These are phyloP conservation scores for Spilosoma lubricipeda DNA, from an alignment of 2,888 invertebrate genomes.

Conservation along the genomic window DNA sequence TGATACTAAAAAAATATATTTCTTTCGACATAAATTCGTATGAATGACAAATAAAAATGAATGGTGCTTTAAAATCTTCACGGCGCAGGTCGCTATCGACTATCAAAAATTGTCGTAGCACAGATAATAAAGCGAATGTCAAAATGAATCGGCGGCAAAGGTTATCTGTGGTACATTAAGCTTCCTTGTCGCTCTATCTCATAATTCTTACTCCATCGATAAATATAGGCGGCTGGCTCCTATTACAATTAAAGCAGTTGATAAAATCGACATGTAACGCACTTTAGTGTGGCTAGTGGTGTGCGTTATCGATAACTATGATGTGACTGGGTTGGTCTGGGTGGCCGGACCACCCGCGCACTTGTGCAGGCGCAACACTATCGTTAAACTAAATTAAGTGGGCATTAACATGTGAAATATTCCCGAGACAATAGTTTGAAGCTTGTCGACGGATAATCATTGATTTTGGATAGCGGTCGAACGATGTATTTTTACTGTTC, in stretches of 20 bases:
- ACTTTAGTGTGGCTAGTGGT: constrained; percentile 68
- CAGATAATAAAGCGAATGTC: constrained; percentile 60
- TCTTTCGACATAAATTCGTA: constrained; percentile 30
- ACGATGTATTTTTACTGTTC: constrained; percentile 31
- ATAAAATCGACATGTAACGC: constrained; percentile 75
- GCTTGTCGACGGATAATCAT: constrained; percentile 50
- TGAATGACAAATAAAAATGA: constrained; percentile 43
- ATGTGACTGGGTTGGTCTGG: constrained; percentile 60
- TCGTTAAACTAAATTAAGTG: constrained; percentile 69
- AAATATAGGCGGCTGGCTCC: constrained; percentile 64
- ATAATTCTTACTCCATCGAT: constrained; percentile 66
- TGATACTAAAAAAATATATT: constrained; percentile 19
- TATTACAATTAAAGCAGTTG: constrained; percentile 74
- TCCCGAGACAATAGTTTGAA: constrained; percentile 61
- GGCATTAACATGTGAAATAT: constrained; percentile 66
- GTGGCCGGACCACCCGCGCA: constrained; percentile 72
- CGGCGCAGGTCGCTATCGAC: constrained; percentile 35
- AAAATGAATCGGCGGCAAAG: constrained; percentile 60
- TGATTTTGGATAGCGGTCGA: constrained; percentile 32
- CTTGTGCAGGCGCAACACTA: constrained; percentile 48
- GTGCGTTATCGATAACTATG: constrained; percentile 67
- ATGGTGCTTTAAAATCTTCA: constrained; percentile 35
- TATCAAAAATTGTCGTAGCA: constrained; percentile 50
- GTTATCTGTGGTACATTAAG: constrained; percentile 66
- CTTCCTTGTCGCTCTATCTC: constrained; percentile 67